Evolutionary conservation across 2,113 vertebrate genomes (phyloP), one percentile per base, ranked within the genome.

Genomic region (Ctenodactylus gundi): DNA sequence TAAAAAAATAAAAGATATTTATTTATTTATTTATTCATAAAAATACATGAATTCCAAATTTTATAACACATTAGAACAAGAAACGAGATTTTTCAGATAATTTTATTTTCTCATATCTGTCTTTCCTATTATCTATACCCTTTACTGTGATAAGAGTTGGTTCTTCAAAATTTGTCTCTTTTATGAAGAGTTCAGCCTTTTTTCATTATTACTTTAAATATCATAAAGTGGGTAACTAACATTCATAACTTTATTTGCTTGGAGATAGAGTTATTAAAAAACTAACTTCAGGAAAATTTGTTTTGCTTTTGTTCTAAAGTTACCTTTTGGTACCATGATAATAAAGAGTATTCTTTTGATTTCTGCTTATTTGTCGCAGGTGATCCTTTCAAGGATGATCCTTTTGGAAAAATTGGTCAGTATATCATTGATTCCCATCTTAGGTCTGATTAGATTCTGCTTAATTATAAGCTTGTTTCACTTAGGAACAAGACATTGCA

Each of bases 341-440:
- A 70, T 94, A 84, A 51, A 85, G 72, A 91, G 23, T 72, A 11
- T 49, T 70, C 85, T 93, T 85, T 81, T 90, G 34, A 95, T 86
- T 92, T 83, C 20, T 39, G 21, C 58, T n/a, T 94, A 78, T 75
- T 95, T 88, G 57, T 95, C 84, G 94, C 82, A 99, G 99, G 98
- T 92, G 99, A 99, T 98, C 99, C 99, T 89, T 99, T 99, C 97
- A 99, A 99, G 96, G 99, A 99, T 96, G 99, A 99, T 97, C 99
- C 98, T 60, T 99, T 99, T 98, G 99, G 99, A 88, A 99, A 99
- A 98, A 98, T 99, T 83, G 99, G 99, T 99, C 83, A 98, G 97
- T 98, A 94, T 91, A 70, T 97, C 80, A 68, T 29, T 96, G n/a
- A 84, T n/a, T 44, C 89, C 11, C 17, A 87, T 55, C 51, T 78